Percentiles rank a stretch among this genome's conserved stretches.
phyloP scores from a whole-genome alignment of 2,113 vertebrate species.

The Scortum barcoo region DNA sequence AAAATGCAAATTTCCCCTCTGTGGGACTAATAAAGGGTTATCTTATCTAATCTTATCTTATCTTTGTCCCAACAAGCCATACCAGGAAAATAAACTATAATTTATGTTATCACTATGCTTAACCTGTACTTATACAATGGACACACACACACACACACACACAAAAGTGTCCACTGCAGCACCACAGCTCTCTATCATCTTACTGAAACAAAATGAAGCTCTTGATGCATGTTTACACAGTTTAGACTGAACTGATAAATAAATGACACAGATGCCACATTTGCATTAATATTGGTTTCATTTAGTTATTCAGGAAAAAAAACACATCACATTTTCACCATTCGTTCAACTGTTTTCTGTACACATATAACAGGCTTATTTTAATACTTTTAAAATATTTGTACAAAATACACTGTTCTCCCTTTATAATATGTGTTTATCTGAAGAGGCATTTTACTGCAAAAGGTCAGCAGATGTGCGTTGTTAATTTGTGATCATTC shows the following conservation, averaged over 20 bases:
- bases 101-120: no score
- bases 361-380: constrained; percentile 80
- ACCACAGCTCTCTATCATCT: no score
- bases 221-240: not conserved
- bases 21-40: no score
- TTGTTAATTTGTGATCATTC: constrained; percentile 61
- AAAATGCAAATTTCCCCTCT: no score
- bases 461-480: constrained; percentile 68
- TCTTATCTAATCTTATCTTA: no score
- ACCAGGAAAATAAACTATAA: no score
- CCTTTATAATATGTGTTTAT: constrained; percentile 71
- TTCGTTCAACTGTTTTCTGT: constrained; percentile 78
- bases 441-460: constrained; percentile 72
- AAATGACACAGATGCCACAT: constrained; percentile 64
- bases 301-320: constrained; percentile 77
- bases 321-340: constrained; percentile 77
- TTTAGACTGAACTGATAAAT: not conserved
- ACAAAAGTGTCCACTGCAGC: no score
- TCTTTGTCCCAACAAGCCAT: no score
- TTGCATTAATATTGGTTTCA: constrained; percentile 80
- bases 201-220: not conserved
- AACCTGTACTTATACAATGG: not conserved
- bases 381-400: constrained; percentile 84
- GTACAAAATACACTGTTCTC: constrained; percentile 85
- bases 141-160: not conserved